These are phyloP conservation scores for Calosoma granatense DNA, from an alignment of 1,140 invertebrate genomes.

Conservation along the genomic window DNA sequence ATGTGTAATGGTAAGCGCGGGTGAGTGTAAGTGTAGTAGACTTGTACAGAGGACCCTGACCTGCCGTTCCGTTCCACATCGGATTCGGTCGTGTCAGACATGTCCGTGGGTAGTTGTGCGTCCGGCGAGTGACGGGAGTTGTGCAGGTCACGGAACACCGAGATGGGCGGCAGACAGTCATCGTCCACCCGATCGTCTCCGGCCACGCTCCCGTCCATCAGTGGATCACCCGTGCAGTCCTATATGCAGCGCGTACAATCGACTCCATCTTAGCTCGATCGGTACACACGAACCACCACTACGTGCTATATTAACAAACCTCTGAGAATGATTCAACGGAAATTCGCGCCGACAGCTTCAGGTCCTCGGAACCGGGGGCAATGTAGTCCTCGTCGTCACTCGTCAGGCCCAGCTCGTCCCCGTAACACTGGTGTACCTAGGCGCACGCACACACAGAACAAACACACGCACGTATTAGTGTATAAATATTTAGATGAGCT, in stretches of 20 bases:
- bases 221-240: background rate
- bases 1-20: too few species aligned
- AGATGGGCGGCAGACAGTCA: background rate
- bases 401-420: constrained; percentile 83
- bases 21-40: background rate
- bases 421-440: constrained; percentile 79
- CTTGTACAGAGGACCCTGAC: background rate
- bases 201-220: background rate
- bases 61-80: constrained; percentile 44
- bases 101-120: constrained; percentile 52
- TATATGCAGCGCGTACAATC: constrained; percentile 13
- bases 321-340: constrained; percentile 47
- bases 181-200: constrained; percentile 10
- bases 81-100: constrained; percentile 74
- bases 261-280: constrained; percentile 17
- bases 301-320: constrained; percentile 26
- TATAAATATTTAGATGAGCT: too few species aligned
- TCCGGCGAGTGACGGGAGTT: constrained; percentile 25
- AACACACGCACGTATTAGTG: too few species aligned
- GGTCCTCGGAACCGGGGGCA: constrained; percentile 42
- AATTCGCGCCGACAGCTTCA: constrained; percentile 40
- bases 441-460: constrained; percentile 9
- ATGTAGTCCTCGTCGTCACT: constrained; percentile 89
- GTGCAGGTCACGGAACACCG: constrained; percentile 25
- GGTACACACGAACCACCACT: constrained; percentile 18